Percentiles rank a stretch among this genome's conserved stretches.
These are phyloP conservation scores for Nineta flava DNA, from an alignment of 2,888 invertebrate species.

Conservation along the genomic window DNA sequence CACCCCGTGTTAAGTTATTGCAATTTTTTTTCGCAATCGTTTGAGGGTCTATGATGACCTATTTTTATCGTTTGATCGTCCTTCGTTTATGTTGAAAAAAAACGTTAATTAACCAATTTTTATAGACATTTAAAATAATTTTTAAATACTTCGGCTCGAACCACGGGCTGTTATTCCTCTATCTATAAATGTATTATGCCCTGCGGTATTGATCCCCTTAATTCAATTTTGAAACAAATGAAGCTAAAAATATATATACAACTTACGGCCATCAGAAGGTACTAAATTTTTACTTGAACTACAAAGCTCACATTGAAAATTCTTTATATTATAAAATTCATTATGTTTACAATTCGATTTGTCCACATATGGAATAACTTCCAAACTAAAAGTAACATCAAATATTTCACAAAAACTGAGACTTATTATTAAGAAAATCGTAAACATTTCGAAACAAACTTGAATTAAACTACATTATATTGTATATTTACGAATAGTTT, in stretches of 20 bases:
- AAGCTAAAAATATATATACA: neutral
- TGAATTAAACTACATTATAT: neutral
- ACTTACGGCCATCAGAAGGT: conserved; percentile 26
- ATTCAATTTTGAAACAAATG: too few species aligned
- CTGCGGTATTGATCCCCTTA: too few species aligned
- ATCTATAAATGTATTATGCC: too few species aligned
- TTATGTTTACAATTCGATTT: conserved; percentile 7
- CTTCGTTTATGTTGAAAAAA: too few species aligned
- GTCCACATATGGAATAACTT: conserved; percentile 1
- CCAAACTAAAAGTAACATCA: neutral
- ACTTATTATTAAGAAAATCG: neutral
- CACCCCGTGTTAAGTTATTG: too few species aligned
- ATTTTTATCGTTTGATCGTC: too few species aligned
- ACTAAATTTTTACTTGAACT: conserved; percentile 23
- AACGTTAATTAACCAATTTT: too few species aligned
- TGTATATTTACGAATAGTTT: neutral
- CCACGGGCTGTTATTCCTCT: too few species aligned
- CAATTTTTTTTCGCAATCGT: too few species aligned
- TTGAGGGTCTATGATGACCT: too few species aligned
- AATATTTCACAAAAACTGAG: neutral
- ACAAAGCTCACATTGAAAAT: conserved; percentile 32
- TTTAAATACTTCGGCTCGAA: too few species aligned
- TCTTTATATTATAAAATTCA: conserved; percentile 21
- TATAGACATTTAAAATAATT: too few species aligned
- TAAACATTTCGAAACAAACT: neutral